phyloP scores from a whole-genome alignment of 2,113 vertebrate genomes.

The Serinus canaria region DNA sequence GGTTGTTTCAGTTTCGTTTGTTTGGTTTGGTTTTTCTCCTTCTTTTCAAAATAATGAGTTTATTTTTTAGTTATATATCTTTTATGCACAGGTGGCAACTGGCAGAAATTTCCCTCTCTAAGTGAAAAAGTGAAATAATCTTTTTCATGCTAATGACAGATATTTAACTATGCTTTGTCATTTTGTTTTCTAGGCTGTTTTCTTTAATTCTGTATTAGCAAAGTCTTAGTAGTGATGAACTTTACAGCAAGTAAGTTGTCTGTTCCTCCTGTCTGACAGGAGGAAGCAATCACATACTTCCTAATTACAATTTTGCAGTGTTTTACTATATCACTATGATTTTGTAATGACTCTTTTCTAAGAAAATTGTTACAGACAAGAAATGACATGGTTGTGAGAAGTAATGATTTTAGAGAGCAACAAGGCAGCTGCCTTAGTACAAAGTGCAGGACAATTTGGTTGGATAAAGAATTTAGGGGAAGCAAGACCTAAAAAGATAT shows the following conservation, averaged over 20 bases:
- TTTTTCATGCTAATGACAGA: background rate
- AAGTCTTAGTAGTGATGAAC: accelerated
- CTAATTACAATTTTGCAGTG: background rate
- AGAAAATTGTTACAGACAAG: background rate
- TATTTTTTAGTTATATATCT: background rate
- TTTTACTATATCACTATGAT: background rate
- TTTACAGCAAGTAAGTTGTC: background rate
- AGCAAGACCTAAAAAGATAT: accelerated
- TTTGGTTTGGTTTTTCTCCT: background rate
- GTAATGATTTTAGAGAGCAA: background rate
- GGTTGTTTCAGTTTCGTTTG: background rate
- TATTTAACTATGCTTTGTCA: background rate
- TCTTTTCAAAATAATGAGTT: background rate
- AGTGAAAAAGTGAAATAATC: background rate
- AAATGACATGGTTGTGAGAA: background rate
- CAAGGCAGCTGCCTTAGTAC: accelerated
- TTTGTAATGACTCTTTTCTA: background rate
- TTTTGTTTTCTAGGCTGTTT: background rate
- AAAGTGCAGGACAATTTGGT: background rate
- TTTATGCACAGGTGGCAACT: background rate
- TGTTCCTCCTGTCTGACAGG: background rate
- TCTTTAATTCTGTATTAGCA: background rate
- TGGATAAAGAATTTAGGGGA: background rate
- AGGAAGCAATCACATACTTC: background rate
- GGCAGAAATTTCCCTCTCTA: background rate